phyloP scores from a whole-genome alignment of 2,888 invertebrate genomes.

The Tenthredo livida region DNA sequence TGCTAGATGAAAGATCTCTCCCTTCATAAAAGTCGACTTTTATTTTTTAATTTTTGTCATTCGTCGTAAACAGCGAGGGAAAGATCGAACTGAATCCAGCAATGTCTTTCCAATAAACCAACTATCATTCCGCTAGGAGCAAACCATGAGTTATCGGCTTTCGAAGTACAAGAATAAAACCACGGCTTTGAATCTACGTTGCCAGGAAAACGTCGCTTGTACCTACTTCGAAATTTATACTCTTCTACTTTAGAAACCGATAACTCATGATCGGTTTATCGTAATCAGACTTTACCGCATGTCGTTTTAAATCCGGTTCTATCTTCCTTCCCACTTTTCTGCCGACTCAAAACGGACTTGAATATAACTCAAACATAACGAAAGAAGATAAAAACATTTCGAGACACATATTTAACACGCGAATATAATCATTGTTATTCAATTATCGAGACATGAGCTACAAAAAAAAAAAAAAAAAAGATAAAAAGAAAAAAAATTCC shows the following conservation, averaged over 20 bases:
- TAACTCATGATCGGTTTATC: slow-evolving; percentile 33
- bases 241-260: slow-evolving; percentile 15
- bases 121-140: slow-evolving; percentile 4
- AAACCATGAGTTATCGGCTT: slow-evolving; percentile 44
- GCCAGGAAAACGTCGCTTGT: slow-evolving; percentile 36
- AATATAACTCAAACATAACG: not conserved
- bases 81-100: not conserved
- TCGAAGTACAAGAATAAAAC: slow-evolving; percentile 28
- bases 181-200: slow-evolving; percentile 1
- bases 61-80: slow-evolving; percentile 8
- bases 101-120: not conserved
- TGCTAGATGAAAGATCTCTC: not conserved
- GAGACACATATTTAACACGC: too few relatives aligned
- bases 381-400: not conserved
- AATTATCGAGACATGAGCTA: not conserved
- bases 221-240: not conserved
- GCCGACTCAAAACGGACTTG: too few relatives aligned
- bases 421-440: too few relatives aligned
- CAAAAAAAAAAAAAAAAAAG: not conserved
- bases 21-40: too few relatives aligned
- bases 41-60: not conserved
- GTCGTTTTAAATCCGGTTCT: not conserved
- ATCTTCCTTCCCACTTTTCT: too few relatives aligned
- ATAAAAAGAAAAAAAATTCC: not conserved
- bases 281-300: slow-evolving; percentile 33